Base-by-base conservation (phyloP, 2,888 invertebrate species). In the Hypena proboscidalis region DNA sequence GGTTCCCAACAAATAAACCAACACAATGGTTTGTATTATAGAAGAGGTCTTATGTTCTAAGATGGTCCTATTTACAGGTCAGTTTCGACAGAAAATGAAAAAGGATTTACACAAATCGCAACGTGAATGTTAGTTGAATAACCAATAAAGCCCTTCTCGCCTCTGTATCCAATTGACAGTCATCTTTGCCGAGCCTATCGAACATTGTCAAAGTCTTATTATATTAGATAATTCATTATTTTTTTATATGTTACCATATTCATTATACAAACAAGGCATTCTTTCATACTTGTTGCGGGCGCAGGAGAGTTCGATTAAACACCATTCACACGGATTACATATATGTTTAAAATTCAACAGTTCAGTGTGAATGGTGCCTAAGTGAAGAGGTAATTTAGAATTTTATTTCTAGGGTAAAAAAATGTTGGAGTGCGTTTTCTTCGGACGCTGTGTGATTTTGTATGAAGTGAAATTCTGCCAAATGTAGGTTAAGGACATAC, bases 261-360 rank as follows among this genome's bases (percentile, higher is more conserved):
- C 80, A 87, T 86, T 85, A 87, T 79, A 86, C 88, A 89, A 66
- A 56, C 66, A 67, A 88, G 89, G 88, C 88, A 87, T 79, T 82
- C 78, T 77, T 79, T 74, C 77, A 77, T 74, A 73, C 67, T 63
- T 67, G 74, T 62, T 73, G 76, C 72, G 70, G 68, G 55, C 80
- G 81, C 71, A 74, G 67, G 41, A 51, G 30, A 50, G 38, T 43
- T 54, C 47, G 54, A 29, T 39, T 26, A 27, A 39, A 11, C 27
- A 35, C 23, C 29, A 36, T 49, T 44, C 20, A 46, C 38, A 54
- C 44, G 38, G 14, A 23, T 21, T 37, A 52, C 26, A 38, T 45
- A 20, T 33, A 33, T 45, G 46, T 50, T 33, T 13, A 51, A 47
- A 39, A 35, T 22, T 32, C 51, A 46, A 43, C 47, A 43, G 53